Base-by-base conservation (phyloP, 2,888 invertebrate species). In the Rotaria socialis region DNA sequence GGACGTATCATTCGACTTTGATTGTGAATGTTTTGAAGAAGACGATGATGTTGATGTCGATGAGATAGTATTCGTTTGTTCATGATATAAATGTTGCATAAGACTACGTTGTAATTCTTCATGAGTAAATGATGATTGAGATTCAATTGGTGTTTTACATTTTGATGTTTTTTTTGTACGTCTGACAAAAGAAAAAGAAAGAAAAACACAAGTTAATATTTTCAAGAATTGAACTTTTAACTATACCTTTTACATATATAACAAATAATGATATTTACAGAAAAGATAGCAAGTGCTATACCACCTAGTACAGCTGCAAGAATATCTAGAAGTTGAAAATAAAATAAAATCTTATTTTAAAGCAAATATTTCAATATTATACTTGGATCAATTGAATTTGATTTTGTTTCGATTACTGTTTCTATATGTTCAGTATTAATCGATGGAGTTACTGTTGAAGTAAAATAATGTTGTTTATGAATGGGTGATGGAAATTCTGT, bases 1-100 rank as follows among this genome's bases (percentile, higher is more conserved):
- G 11, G 80, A 11, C 14, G 80, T 80, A 47, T 80, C 80, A 80
- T 80, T 80, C 0, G 80, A 80, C 47, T 80, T 43, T n/a, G 80
- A 80, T 80, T 80, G 80, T 80, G 80, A 80, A n/a, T 80, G 47
- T 47, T 80, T 80, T 3, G 75, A 80, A 10, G 75, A 80, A 5
- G 22, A 47, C 24, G 80, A 80, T 80, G 80, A 80, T 47, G 80
- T 47, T 47, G 80, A 80, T n/a, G 80, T 80, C 5, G 80, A 80
- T 24, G 80, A 80, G 24, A 80, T 80, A 19, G 80, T 80, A 80
- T 80, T 80, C 5, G 80, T 80, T 80, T 80, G 80, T 80, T 80
- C 80, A 80, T 80, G 80, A n/a, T 80, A 80, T 24, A 80, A n/a
- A 80, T 80, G 80, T 80, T 80, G 80, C 80, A 80, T 80, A 24